Base-by-base conservation (phyloP, 1,140 invertebrate genomes). In the Portunus trituberculatus region DNA sequence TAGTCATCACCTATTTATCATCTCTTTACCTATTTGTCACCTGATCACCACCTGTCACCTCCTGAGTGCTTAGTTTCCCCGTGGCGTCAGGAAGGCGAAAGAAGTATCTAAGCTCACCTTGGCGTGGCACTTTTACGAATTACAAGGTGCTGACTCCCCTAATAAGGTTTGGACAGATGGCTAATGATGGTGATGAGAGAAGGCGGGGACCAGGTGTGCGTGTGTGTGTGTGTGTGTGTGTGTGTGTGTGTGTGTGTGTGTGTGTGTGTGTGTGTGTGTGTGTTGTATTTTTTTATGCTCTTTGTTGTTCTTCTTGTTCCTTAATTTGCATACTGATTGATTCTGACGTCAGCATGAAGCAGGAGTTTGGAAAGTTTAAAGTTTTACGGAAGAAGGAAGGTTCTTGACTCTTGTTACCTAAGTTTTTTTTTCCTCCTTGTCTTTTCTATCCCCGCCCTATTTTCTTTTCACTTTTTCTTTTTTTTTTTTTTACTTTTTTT, bases 211-310 rank as follows among this genome's bases (percentile, higher is more conserved):
- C 39, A 39, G 32, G 32, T 29, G 32, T 31, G 48, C n/a, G 67
- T 76, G 20, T 7, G 6, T 25, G n/a, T 76, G n/a, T 76, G 20
- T 76, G 67, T 76, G 67, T 76, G 67, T 76, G 67, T 76, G 67
- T 76, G 67, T 8, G 67, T 76, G 59, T 76, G 59, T 76, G 59
- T 76, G 59, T 76, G 59, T 76, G 59, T 76, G 59, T 76, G 59
- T 76, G 59, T 76, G 59, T 25, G 59, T 76, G 59, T 76, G 59
- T 76, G 59, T 76, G 59, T 76, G 59, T 76, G 59, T 76, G 59
- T 76, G 59, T 76, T 7, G 7, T 10, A 4, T 25, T 76, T 12
- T 76, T 76, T 59, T 12, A 59, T 59, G 10, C 20, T 59, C 0
- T 59, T 59, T 59, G 52, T 59, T 59, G 10, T 59, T 59, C 12